These are phyloP conservation scores for Trissolcus brochymenae DNA, from an alignment of 2,888 invertebrate genomes.

Conservation along the genomic window DNA sequence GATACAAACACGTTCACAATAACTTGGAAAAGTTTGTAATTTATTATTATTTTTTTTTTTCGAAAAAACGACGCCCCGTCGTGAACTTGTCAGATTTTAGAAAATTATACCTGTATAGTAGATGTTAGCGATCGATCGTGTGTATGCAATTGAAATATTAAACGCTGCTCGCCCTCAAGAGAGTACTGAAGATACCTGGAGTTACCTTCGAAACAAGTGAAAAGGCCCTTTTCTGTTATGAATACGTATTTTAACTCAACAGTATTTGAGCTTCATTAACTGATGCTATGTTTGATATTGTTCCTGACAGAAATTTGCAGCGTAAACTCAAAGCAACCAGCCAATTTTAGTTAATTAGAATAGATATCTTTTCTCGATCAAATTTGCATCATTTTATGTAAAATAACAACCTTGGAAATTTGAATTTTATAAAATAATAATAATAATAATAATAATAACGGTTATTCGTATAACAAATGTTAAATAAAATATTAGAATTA, in stretches of 20 bases:
- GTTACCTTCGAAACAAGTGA: slow-evolving; percentile 12
- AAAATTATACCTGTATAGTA: slow-evolving; percentile 45
- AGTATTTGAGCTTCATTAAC: slow-evolving; percentile 5
- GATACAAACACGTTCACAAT: slow-evolving; percentile 21
- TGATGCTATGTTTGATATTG: slow-evolving; percentile 19
- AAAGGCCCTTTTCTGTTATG: slow-evolving; percentile 5
- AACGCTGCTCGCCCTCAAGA: slow-evolving; percentile 41
- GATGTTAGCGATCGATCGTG: slow-evolving; percentile 46
- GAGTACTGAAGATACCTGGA: slow-evolving; percentile 31
- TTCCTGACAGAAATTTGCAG: slow-evolving; percentile 5
- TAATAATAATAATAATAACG: no score
- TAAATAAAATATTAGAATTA: no score
- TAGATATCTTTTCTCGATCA: no score
- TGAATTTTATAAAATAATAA: no score
- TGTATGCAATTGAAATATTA: slow-evolving; percentile 53
- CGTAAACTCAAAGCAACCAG: not conserved
- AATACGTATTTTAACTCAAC: slow-evolving; percentile 16
- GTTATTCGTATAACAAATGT: no score
- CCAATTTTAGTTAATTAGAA: not conserved
- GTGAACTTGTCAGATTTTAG: slow-evolving; percentile 44
- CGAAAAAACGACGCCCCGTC: slow-evolving; percentile 16
- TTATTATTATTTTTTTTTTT: slow-evolving; percentile 15
- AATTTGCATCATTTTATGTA: no score
- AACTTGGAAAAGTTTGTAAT: not conserved
- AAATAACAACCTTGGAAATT: no score